phyloP scores from a whole-genome alignment of 2,797 vertebrate species.

The Anguilla megastoma region DNA sequence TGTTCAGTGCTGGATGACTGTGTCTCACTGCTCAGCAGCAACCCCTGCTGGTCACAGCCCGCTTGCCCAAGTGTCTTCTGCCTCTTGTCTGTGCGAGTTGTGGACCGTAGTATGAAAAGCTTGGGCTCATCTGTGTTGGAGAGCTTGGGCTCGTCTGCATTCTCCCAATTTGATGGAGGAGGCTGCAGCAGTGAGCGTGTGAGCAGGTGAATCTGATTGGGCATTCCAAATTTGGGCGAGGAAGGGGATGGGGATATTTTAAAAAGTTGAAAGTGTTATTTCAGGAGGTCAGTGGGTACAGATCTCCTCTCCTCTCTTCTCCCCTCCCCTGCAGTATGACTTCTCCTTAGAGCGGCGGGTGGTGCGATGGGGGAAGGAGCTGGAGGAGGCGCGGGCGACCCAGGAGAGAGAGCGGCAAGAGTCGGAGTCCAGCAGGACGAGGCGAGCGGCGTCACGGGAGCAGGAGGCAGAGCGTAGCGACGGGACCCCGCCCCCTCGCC shows the following conservation, averaged over 20 bases:
- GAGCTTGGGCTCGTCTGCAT: too few relatives aligned
- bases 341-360: conserved; percentile 89
- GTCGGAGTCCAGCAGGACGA: conserved; percentile 42
- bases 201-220: not conserved
- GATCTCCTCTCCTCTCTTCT: conserved; percentile 13
- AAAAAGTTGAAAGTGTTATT: not conserved
- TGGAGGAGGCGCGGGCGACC: conserved; percentile 81
- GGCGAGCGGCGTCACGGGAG: conserved; percentile 52
- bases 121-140: too few relatives aligned
- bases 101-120: not conserved
- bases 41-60: not conserved
- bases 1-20: not conserved
- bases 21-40: not conserved
- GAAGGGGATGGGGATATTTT: not conserved
- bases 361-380: conserved; percentile 82
- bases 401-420: conserved; percentile 63
- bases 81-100: not conserved
- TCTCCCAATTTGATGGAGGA: too few relatives aligned
- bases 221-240: not conserved
- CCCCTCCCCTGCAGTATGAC: conserved; percentile 81
- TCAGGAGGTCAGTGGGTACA: too few relatives aligned
- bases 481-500: conserved; percentile 51
- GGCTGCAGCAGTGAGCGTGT: not conserved
- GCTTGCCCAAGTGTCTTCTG: not conserved
- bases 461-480: conserved; percentile 50